These are phyloP conservation scores for Spodoptera litura DNA, from an alignment of 1,140 invertebrate genomes.

Conservation along the genomic window DNA sequence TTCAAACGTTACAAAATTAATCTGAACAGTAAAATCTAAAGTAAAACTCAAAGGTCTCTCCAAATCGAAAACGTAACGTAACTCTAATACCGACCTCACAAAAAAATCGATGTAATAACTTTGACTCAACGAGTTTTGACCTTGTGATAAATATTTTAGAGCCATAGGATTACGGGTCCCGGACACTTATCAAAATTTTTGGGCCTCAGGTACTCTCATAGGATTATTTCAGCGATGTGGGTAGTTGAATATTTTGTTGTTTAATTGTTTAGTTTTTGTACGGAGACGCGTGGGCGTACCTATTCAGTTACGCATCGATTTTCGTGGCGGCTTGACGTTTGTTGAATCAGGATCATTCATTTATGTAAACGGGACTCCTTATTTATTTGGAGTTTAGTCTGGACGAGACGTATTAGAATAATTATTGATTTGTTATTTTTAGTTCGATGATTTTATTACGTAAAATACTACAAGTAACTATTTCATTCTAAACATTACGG, in stretches of 20 bases:
- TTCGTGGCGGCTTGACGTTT: background rate
- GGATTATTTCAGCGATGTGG: constrained; percentile 12
- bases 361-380: too few relatives aligned
- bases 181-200: constrained; percentile 20
- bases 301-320: too few relatives aligned
- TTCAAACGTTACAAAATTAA: too few relatives aligned
- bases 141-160: constrained; percentile 36
- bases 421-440: background rate
- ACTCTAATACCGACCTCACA: background rate
- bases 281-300: background rate
- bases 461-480: too few relatives aligned
- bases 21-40: background rate
- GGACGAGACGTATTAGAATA: background rate
- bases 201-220: constrained; percentile 7
- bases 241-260: constrained; percentile 23
- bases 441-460: too few relatives aligned
- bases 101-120: constrained; percentile 26
- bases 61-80: background rate
- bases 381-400: background rate
- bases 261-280: constrained; percentile 24
- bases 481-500: too few relatives aligned
- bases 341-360: background rate
- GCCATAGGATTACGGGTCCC: constrained; percentile 20
- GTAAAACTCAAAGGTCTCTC: background rate
- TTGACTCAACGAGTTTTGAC: constrained; percentile 26